A percentile compares a stretch with the other conserved stretches of the same genome.
phyloP scores from a whole-genome alignment of 2,797 vertebrate genomes.

The Triplophysa yarkandensis region DNA sequence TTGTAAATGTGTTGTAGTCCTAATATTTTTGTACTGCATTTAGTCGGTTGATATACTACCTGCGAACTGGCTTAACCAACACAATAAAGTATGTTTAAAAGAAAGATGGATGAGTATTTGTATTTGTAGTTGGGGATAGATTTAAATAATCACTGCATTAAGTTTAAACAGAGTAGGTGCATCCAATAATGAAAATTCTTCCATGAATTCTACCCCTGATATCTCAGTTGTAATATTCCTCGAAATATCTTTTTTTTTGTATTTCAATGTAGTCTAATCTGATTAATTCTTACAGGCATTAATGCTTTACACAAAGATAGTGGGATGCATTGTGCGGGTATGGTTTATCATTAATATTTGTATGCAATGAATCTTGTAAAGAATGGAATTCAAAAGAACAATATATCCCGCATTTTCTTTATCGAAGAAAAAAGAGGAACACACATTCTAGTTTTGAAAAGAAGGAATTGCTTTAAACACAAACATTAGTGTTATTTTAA shows the following conservation, averaged over 20 bases:
- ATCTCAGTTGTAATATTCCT: too few relatives aligned
- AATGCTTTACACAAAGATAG: constrained; percentile 14
- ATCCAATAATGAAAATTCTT: too few relatives aligned
- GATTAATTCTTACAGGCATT: neutral
- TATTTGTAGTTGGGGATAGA: neutral
- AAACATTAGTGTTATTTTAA: constrained; percentile 22
- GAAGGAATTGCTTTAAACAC: constrained; percentile 35
- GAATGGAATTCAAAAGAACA: neutral
- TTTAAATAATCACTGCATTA: neutral
- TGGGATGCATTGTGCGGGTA: neutral
- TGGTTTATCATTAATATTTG: neutral
- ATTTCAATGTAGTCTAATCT: neutral
- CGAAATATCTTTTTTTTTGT: too few relatives aligned
- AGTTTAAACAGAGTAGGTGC: too few relatives aligned
- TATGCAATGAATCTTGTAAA: neutral
- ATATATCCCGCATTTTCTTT: constrained; percentile 18
- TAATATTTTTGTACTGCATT: neutral
- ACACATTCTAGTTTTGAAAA: constrained; percentile 29
- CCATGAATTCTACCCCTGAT: too few relatives aligned
- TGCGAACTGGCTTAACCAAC: neutral
- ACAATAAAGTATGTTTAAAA: neutral
- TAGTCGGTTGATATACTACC: neutral
- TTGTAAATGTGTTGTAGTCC: neutral
- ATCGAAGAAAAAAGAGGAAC: neutral
- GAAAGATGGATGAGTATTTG: neutral